Conservation (phyloP, 2,888 invertebrate species). For the Anarsia innoxiella region DNA sequence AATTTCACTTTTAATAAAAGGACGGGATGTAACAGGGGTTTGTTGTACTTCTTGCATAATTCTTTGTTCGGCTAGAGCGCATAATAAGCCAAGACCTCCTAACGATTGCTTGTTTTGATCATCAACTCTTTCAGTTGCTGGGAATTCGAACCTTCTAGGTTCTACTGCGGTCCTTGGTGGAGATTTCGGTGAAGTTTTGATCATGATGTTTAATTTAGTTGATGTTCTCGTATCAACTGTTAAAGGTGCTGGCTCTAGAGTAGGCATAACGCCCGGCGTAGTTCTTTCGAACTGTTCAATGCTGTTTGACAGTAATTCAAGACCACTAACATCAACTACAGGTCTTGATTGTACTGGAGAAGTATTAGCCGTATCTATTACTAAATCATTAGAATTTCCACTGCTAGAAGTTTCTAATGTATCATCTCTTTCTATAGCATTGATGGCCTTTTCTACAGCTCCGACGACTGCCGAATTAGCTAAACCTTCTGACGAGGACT, state of each 20-base stretch:
- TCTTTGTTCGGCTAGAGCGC: conserved; percentile 89
- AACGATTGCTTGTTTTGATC: conserved; percentile 63
- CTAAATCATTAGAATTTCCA: conserved; percentile 58
- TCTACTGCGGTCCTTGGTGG: conserved; percentile 57
- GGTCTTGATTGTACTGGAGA: conserved; percentile 42
- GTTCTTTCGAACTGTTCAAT: conserved; percentile 84
- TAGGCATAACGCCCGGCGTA: conserved; percentile 51
- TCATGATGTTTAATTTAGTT: conserved; percentile 56
- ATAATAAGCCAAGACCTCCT: conserved; percentile 83
- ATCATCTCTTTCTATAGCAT: conserved; percentile 60
- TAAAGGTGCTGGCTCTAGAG: conserved; percentile 42
- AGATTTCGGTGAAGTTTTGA: conserved; percentile 63
- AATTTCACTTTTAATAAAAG: conserved; percentile 56
- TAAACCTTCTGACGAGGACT: conserved; percentile 55
- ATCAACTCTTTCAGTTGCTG: conserved; percentile 34
- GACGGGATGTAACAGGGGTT: conserved; percentile 42
- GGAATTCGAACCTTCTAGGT: conserved; percentile 59
- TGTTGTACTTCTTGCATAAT: conserved; percentile 83
- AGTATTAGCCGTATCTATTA: conserved; percentile 59
- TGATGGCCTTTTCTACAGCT: conserved; percentile 59
- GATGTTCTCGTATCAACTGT: conserved; percentile 59
- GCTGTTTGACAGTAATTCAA: conserved; percentile 89
- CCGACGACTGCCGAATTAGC: conserved; percentile 47
- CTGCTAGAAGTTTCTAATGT: conserved; percentile 58
- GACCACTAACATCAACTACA: conserved; percentile 83